A percentile compares a stretch with the other conserved stretches of the same genome.
These are phyloP conservation scores for Sphyrna mokarran DNA, from an alignment of 2,113 vertebrate species.

Conservation along the genomic window DNA sequence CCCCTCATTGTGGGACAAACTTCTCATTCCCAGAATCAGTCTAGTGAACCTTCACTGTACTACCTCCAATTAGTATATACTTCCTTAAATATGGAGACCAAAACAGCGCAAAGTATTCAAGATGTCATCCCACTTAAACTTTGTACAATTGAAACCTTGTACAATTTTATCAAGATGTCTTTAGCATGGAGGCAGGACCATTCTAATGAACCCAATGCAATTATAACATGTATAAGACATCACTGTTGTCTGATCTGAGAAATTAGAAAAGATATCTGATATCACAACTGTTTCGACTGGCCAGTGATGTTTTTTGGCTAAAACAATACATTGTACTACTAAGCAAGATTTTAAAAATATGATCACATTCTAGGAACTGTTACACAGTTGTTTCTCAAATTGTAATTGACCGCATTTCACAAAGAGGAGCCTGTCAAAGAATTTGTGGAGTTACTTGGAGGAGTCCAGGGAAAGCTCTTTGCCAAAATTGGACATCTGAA, in stretches of 20 bases:
- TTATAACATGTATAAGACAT: too few relatives aligned
- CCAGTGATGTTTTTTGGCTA: background rate
- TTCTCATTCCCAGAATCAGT: too few relatives aligned
- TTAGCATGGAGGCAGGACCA: background rate
- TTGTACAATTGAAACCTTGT: background rate
- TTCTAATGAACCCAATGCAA: background rate
- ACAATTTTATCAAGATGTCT: background rate
- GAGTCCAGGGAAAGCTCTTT: conserved; percentile 34
- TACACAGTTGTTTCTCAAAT: conserved; percentile 23
- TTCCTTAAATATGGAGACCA: too few relatives aligned
- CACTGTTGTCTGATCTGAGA: background rate
- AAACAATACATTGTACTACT: background rate
- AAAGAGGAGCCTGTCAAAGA: conserved; percentile 30
- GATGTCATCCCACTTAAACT: too few relatives aligned
- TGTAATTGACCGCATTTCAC: conserved; percentile 35
- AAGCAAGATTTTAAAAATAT: background rate
- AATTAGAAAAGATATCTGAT: background rate
- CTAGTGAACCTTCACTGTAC: too few relatives aligned
- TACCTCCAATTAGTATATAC: too few relatives aligned
- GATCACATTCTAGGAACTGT: background rate
- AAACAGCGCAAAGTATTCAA: too few relatives aligned
- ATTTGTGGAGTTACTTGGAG: conserved; percentile 24
- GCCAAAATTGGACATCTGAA: conserved; percentile 6
- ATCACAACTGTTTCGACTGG: background rate
- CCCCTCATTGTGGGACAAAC: too few relatives aligned